Conservation (phyloP, 2,113 vertebrate genomes). For the Probosciger aterrimus region DNA sequence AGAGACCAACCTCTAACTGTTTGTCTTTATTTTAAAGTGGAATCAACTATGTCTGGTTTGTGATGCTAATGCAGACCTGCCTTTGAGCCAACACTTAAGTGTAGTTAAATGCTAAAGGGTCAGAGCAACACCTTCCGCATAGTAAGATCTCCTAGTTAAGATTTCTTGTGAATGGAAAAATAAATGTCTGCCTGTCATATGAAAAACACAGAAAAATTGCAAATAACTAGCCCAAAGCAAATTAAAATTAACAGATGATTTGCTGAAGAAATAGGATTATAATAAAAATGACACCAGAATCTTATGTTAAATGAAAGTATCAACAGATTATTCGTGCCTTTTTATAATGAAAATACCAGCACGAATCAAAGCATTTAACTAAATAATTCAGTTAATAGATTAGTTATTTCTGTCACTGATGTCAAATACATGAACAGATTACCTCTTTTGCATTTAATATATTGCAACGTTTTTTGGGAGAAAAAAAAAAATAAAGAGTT, state of each 20-base stretch:
- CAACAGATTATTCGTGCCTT: background rate
- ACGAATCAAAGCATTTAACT: background rate
- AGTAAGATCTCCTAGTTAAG: background rate
- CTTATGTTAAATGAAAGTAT: background rate
- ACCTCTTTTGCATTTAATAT: background rate
- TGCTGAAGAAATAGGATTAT: constrained; percentile 9
- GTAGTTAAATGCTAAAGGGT: background rate
- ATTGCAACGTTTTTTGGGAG: background rate
- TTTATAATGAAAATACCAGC: constrained; percentile 6
- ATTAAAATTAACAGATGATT: background rate
- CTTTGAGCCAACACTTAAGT: background rate
- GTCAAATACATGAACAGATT: background rate
- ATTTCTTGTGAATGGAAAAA: background rate
- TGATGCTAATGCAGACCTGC: background rate
- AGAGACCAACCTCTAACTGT: background rate
- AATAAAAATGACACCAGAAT: constrained; percentile 10
- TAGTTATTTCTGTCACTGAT: constrained; percentile 1
- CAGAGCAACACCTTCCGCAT: background rate
- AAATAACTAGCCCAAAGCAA: background rate
- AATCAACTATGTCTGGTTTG: background rate
- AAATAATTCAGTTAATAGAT: background rate
- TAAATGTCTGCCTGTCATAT: background rate
- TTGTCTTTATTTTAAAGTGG: background rate
- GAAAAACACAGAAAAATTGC: background rate
- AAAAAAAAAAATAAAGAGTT: background rate